Evolutionary conservation across 2,113 vertebrate species (phyloP).

Genomic region (Siniperca knerii): DNA sequence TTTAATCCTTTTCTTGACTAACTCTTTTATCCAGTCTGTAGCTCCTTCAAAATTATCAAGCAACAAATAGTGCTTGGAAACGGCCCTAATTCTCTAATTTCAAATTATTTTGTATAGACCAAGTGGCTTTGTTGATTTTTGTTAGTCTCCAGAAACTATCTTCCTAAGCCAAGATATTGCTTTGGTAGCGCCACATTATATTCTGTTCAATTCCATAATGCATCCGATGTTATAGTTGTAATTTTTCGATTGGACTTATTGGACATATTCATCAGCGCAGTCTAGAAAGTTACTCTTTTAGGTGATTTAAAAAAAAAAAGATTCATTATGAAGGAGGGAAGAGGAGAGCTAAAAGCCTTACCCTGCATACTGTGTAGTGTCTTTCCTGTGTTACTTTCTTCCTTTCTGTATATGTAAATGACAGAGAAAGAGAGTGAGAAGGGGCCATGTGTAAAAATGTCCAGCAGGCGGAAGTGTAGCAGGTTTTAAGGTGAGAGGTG

Average conservation of each 20-base stretch:
- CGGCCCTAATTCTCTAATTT: not conserved
- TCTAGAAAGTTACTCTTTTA: not conserved
- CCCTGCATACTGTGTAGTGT: not conserved
- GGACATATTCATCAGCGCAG: not conserved
- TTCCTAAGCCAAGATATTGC: too few relatives aligned
- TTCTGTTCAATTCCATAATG: too few relatives aligned
- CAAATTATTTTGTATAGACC: not conserved
- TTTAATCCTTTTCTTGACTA: not conserved
- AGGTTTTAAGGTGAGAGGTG: conserved; percentile 63
- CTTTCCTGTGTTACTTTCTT: not conserved
- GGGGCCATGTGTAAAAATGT: not conserved
- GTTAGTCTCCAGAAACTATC: too few relatives aligned
- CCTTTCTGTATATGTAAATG: not conserved
- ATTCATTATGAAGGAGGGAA: not conserved
- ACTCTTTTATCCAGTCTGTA: not conserved
- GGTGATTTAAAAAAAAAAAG: not conserved
- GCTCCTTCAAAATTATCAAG: not conserved
- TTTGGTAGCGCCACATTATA: too few relatives aligned
- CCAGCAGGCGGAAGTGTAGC: conserved; percentile 20
- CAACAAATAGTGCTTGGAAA: not conserved
- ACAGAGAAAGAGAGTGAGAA: not conserved
- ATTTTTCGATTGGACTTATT: not conserved
- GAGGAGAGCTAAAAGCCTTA: not conserved
- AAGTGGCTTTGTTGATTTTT: too few relatives aligned
- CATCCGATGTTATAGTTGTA: not conserved